Evolutionary conservation across 2,797 vertebrate genomes (phyloP), one percentile per base, ranked within the genome.

Genomic region (Bradypodion pumilum): DNA sequence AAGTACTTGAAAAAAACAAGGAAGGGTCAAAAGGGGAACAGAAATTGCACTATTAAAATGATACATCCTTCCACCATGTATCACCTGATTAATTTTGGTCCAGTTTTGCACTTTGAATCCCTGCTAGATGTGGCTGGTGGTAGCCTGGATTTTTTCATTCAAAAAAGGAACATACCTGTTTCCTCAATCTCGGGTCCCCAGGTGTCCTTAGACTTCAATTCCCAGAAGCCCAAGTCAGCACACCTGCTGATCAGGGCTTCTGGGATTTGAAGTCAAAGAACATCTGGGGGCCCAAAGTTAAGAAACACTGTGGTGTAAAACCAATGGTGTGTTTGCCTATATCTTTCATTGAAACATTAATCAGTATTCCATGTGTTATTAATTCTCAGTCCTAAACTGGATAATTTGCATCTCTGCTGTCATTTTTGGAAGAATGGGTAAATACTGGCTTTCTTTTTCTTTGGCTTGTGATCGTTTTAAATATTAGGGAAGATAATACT

Each of bases 1-100:
- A 44, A 85, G 90, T 87, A 85, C 52, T 56, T 56, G 91, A 86
- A 93, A n/a, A 85, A 80, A 60, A n/a, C n/a, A n/a, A n/a, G n/a
- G 0, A 10, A 23, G 27, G 23, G 21, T 8, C 79, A 86, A 86
- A 90, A 87, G 90, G 27, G 42, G 37, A 1, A 35, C 81, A 60
- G 86, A 89, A 74, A 92, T 89, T 88, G 85, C 16, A 74, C 84
- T 85, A 56, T 56, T 84, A 86, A 89, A 42, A 83, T 89, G 84
- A 85, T 76, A 29, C 29, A 2, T 15, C 21, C 46, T n/a, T 1
- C 46, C 2, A 9, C 29, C 12, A 46, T 15, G 29, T 37, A 10
- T 12, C 37, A 1, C 32, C 52, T 59, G 49, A 46, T 80, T 91
- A 82, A 89, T 49, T 84, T 42, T 81, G 83, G 88, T 89, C 82